Base-by-base conservation (phyloP, 2,113 vertebrate species). In the Mirza zaza region DNA sequence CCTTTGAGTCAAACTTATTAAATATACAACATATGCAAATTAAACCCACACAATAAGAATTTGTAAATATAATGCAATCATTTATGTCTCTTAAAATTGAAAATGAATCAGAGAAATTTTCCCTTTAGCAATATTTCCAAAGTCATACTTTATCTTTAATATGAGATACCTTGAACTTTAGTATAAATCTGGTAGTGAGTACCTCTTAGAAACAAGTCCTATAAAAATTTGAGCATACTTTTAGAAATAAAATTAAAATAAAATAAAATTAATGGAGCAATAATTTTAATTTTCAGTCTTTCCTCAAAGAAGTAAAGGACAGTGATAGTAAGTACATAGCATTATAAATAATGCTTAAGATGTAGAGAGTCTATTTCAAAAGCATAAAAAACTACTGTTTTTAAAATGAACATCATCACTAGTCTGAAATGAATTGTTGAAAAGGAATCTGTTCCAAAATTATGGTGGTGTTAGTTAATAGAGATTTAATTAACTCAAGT, bases 1-100 rank as follows among this genome's bases (percentile, higher is more conserved):
- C 15, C 59, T 96, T 96, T 94, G 55, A 96, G 90, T 92, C 6
- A 82, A 2, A 6, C 63, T 92, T 96, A 90, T 90, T 95, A 96
- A 97, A 89, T 80, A 91, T 48, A 86, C 0, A 92, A 65, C 32
- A 52, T 94, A 90, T 97, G 87, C 42, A 95, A 55, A 92, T 98
- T 94, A 91, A 29, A 90, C 1, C 59, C 91, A 91, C 92, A 80
- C 84, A 96, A 91, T 65, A 50, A 92, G 48, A 59, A 92, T 92
- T 94, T 95, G 52, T 75, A 42, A 65, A 18, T 93, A 88, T 68
- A 94, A 76, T 96, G 20, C 18, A 93, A 70, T 50, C 0, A 95
- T 52, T 71, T 88, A 77, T 95, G 48, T 90, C 21, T 97, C 45
- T 93, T 89, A 92, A 87, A 96, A 84, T 45, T 71, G 50, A 87